These are phyloP conservation scores for Pyrgus malvae DNA, from an alignment of 2,888 invertebrate species.

Conservation along the genomic window DNA sequence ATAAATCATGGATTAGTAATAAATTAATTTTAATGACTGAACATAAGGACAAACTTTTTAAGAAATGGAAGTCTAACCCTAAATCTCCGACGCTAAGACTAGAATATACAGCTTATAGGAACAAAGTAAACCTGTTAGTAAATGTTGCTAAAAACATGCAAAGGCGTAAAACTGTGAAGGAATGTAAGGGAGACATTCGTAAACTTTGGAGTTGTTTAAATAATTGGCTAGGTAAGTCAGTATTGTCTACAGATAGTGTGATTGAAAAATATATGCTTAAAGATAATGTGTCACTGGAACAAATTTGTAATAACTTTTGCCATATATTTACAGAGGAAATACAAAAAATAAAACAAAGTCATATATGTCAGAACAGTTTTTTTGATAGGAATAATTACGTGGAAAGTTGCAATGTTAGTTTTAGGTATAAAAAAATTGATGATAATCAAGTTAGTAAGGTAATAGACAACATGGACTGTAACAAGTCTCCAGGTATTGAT, in stretches of 20 bases:
- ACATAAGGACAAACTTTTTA: background rate
- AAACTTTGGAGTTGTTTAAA: background rate
- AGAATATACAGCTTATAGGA: background rate
- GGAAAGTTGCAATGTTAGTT: background rate
- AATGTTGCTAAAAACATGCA: background rate
- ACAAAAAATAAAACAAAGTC: background rate
- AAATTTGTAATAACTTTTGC: slow-evolving; percentile 1
- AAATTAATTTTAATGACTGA: background rate
- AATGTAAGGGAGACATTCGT: background rate
- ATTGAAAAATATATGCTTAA: background rate
- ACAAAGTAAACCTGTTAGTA: background rate
- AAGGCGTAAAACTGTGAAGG: background rate
- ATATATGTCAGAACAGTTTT: slow-evolving; percentile 1
- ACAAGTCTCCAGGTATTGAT: slow-evolving; percentile 26
- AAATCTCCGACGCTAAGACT: background rate
- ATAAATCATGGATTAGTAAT: background rate
- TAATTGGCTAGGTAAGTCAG: background rate
- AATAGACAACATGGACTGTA: slow-evolving; percentile 13
- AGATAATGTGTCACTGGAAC: background rate
- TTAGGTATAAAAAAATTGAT: background rate
- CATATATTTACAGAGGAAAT: slow-evolving; percentile 3
- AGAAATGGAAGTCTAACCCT: background rate
- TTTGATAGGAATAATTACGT: slow-evolving; percentile 7
- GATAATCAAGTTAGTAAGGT: background rate
- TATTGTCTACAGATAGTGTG: background rate